phyloP scores from a whole-genome alignment of 2,797 vertebrate species.

The Microhierax caerulescens region DNA sequence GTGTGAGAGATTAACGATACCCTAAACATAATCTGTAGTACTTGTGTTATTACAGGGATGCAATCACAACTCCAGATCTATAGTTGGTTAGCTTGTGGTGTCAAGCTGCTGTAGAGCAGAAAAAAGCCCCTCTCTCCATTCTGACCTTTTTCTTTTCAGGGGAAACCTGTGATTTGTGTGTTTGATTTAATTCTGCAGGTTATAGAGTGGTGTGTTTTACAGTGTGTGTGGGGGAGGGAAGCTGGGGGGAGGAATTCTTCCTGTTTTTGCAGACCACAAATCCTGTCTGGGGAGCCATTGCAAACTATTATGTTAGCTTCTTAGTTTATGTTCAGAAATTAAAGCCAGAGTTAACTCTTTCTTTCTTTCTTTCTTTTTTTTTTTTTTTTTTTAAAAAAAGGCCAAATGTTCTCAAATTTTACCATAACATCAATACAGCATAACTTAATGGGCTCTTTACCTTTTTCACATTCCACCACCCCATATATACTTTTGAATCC shows the following conservation, averaged over 20 bases:
- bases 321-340: slow-evolving; percentile 34
- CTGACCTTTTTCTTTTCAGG: slow-evolving; percentile 14
- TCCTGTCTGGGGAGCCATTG: slow-evolving; percentile 37
- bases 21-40: slow-evolving; percentile 63
- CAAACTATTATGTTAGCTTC: slow-evolving; percentile 32
- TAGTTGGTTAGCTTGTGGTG: slow-evolving; percentile 11
- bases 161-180: slow-evolving; percentile 21
- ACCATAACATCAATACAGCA: not conserved
- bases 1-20: slow-evolving; percentile 72
- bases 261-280: slow-evolving; percentile 57
- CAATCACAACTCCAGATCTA: slow-evolving; percentile 42
- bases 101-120: slow-evolving; percentile 30
- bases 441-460: not conserved
- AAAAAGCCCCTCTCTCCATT: not conserved
- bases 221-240: not conserved
- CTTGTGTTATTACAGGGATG: slow-evolving; percentile 71
- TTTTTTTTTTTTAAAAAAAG: no score
- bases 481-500: not conserved
- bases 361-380: not conserved
- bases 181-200: slow-evolving; percentile 58
- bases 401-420: not conserved
- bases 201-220: slow-evolving; percentile 29
- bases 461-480: not conserved
- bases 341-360: not conserved
- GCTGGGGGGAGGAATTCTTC: slow-evolving; percentile 23